These are phyloP conservation scores for Zaprionus taronus DNA, from an alignment of 1,140 invertebrate genomes.

Conservation along the genomic window DNA sequence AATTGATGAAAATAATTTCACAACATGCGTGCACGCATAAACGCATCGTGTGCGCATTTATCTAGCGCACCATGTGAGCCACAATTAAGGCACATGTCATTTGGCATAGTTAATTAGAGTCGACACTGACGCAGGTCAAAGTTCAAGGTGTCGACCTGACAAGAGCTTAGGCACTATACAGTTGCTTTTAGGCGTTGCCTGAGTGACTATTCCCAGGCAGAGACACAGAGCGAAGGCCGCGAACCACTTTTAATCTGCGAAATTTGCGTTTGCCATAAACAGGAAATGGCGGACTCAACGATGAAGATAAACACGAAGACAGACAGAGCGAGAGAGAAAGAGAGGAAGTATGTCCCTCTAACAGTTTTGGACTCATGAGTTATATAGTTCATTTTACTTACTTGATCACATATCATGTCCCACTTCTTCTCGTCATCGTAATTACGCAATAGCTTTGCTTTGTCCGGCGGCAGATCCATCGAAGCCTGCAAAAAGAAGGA, in stretches of 20 bases:
- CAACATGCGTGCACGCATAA: conserved; percentile 15
- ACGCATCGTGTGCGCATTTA: conserved; percentile 4
- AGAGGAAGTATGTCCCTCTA: background rate
- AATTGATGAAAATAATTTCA: conserved; percentile 16
- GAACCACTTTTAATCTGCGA: conserved; percentile 42
- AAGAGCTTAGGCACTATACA: conserved; percentile 13
- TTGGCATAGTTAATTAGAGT: conserved; percentile 71
- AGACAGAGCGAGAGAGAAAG: background rate
- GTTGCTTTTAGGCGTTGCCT: background rate
- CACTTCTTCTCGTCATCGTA: conserved; percentile 99
- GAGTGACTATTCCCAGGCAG: too few species aligned
- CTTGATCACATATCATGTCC: conserved; percentile 99
- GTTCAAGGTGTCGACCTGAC: conserved; percentile 58
- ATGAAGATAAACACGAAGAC: conserved; percentile 35
- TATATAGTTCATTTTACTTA: conserved; percentile 84
- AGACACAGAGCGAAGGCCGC: background rate
- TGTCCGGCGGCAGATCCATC: conserved; percentile 99
- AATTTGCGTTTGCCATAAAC: conserved; percentile 46
- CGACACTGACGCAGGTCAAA: conserved; percentile 56
- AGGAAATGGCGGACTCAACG: conserved; percentile 37
- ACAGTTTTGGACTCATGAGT: conserved; percentile 6
- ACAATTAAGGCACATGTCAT: conserved; percentile 66
- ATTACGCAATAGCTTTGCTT: conserved; percentile 97
- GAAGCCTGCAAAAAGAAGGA: conserved; percentile 89
- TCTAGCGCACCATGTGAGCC: conserved; percentile 22